Conservation (phyloP, 1,140 invertebrate genomes). For the Diabrotica undecimpunctata region DNA sequence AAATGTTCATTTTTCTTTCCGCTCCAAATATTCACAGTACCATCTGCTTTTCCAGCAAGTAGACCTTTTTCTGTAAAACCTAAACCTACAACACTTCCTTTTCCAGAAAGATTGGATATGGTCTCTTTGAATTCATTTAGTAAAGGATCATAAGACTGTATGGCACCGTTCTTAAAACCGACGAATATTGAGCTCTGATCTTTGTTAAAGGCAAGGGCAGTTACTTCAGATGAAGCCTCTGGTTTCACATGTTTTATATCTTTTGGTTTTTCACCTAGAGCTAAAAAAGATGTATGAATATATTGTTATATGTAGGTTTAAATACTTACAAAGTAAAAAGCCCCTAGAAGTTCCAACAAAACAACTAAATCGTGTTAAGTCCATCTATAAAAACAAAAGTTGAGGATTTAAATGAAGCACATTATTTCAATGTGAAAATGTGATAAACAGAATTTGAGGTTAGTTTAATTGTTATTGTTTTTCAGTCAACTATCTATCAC, state of each 20-base stretch:
- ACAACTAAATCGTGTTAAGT: constrained; percentile 31
- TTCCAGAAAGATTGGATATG: constrained; percentile 30
- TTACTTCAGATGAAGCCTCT: constrained; percentile 46
- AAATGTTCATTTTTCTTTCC: constrained; percentile 32
- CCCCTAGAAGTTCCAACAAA: constrained; percentile 38
- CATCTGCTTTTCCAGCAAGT: constrained; percentile 32
- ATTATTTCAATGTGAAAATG: too few relatives aligned
- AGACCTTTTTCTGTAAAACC: constrained; percentile 26
- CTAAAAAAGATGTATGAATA: constrained; percentile 26
- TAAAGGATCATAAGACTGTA: constrained; percentile 33
- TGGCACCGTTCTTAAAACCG: constrained; percentile 38
- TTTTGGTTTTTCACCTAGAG: constrained; percentile 29
- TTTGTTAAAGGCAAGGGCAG: constrained; percentile 57
- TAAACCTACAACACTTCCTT: constrained; percentile 32
- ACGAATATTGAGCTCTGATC: constrained; percentile 37
- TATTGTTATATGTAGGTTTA: constrained; percentile 11
- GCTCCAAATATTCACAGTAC: constrained; percentile 34
- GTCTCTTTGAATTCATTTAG: constrained; percentile 28
- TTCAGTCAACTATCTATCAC: too few relatives aligned
- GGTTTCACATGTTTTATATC: constrained; percentile 29
- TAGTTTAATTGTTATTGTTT: too few relatives aligned
- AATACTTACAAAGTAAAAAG: constrained; percentile 32
- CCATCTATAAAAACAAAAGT: constrained; percentile 16
- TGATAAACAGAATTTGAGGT: too few relatives aligned
- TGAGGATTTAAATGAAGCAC: too few relatives aligned